These are phyloP conservation scores for Eidolon helvum DNA, from an alignment of 2,113 vertebrate species.

Conservation along the genomic window DNA sequence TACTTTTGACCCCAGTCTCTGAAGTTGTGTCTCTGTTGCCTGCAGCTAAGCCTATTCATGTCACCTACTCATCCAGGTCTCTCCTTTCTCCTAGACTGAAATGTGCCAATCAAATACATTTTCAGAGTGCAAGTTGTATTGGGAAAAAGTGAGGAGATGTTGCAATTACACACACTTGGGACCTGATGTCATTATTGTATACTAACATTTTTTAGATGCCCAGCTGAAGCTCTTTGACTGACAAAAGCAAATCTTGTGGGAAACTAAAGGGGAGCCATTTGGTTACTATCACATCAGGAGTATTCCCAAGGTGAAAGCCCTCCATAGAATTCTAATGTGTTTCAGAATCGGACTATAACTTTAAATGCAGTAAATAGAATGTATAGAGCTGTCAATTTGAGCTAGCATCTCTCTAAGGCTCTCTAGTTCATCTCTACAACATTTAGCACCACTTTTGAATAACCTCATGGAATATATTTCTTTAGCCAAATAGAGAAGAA, in stretches of 20 bases:
- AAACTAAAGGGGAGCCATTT: neutral
- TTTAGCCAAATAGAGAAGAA: slow-evolving; percentile 6
- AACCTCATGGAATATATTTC: neutral
- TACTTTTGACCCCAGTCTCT: neutral
- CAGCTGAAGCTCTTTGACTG: neutral
- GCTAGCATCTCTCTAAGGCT: neutral
- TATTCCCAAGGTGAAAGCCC: neutral
- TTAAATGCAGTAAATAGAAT: neutral
- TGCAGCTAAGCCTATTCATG: neutral
- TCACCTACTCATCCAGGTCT: neutral
- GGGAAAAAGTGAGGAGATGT: neutral
- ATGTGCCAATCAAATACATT: neutral
- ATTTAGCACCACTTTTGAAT: neutral
- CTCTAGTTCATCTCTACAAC: neutral
- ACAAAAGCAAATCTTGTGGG: slow-evolving; percentile 4
- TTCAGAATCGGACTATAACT: neutral
- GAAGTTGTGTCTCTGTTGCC: neutral
- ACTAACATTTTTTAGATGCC: neutral
- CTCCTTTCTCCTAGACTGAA: neutral
- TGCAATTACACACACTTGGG: neutral
- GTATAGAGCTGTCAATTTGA: neutral
- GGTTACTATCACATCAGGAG: neutral
- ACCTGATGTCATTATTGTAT: neutral
- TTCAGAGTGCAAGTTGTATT: neutral
- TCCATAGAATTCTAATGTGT: neutral